Conservation (phyloP, 2,797 vertebrate genomes). For the Myotis planiceps region DNA sequence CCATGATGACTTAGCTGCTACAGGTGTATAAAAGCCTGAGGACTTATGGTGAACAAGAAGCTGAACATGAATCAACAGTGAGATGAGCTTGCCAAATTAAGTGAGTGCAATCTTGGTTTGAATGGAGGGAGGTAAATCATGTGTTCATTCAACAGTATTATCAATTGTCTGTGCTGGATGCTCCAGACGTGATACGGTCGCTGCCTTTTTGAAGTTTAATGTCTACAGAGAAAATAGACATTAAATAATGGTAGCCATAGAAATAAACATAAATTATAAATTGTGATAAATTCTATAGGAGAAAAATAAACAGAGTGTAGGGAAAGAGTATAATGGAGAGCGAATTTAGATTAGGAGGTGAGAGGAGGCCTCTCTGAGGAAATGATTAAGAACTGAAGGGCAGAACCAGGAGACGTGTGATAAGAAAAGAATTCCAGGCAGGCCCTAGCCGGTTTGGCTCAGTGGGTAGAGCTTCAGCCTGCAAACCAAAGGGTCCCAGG, state of each 20-base stretch:
- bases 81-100: background rate
- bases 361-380: background rate
- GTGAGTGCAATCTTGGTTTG: background rate
- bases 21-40: background rate
- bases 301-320: background rate
- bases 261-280: constrained; percentile 22
- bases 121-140: background rate
- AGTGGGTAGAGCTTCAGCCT: too few species aligned
- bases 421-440: background rate
- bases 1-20: background rate
- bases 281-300: background rate
- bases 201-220: constrained; percentile 20
- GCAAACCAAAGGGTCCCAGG: too few species aligned
- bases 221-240: background rate
- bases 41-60: background rate
- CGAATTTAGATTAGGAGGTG: background rate
- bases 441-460: background rate
- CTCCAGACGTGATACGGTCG: background rate
- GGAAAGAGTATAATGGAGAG: background rate
- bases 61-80: background rate
- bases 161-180: background rate
- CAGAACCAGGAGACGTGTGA: background rate
- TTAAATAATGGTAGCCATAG: background rate
- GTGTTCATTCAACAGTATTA: background rate
- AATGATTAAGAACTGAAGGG: background rate